Percentiles rank a stretch among this genome's conserved stretches.
phyloP scores from a whole-genome alignment of 2,797 vertebrate genomes.

The Corythornis leucogaster region DNA sequence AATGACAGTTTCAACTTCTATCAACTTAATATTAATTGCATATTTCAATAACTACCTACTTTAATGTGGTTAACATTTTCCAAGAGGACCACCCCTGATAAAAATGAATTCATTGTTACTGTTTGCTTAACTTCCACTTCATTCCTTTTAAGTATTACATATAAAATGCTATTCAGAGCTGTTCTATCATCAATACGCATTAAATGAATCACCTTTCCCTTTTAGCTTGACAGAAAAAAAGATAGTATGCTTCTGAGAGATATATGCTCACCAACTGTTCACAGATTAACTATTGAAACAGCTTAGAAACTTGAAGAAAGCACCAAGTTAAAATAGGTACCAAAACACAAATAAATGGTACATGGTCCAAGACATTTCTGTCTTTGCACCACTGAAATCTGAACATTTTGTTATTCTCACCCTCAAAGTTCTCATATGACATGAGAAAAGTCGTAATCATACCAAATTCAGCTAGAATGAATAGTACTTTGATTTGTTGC shows the following conservation, averaged over 20 bases:
- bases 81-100: slow-evolving; percentile 43
- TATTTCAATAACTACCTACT: slow-evolving; percentile 44
- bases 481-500: background rate
- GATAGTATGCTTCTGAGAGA: background rate
- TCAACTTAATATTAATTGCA: slow-evolving; percentile 76
- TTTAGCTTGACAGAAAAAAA: slow-evolving; percentile 46
- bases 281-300: slow-evolving; percentile 9
- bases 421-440: background rate
- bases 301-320: slow-evolving; percentile 15
- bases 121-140: slow-evolving; percentile 68
- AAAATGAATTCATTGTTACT: slow-evolving; percentile 45
- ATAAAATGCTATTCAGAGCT: slow-evolving; percentile 53
- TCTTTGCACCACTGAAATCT: background rate
- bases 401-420: background rate
- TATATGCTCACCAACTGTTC: slow-evolving; percentile 17
- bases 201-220: slow-evolving; percentile 21
- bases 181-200: slow-evolving; percentile 45
- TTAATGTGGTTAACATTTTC: slow-evolving; percentile 51
- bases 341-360: background rate
- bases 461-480: background rate
- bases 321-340: background rate
- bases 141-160: slow-evolving; percentile 56
- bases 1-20: slow-evolving; percentile 54
- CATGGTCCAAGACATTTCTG: background rate
- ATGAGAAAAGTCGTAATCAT: background rate